phyloP scores from a whole-genome alignment of 2,888 invertebrate genomes.

The Formica aserva region DNA sequence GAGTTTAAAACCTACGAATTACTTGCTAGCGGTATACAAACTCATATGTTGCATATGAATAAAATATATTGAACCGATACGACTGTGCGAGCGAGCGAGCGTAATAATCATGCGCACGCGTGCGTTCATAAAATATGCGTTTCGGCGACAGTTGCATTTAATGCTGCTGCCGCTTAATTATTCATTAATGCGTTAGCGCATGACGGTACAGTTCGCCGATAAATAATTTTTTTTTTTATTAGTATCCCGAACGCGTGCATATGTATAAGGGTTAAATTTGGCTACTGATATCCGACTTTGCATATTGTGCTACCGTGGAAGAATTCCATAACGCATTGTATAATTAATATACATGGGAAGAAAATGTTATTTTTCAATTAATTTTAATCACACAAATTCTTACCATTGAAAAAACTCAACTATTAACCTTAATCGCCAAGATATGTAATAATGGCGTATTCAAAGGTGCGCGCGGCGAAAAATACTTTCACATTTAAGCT shows the following conservation, averaged over 20 bases:
- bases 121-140: conserved; percentile 32
- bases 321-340: background rate
- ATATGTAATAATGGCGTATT: background rate
- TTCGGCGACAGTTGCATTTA: conserved; percentile 21
- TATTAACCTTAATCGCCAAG: background rate
- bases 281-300: background rate
- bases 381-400: conserved; percentile 14
- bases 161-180: conserved; percentile 36
- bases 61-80: conserved; percentile 40
- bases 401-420: background rate
- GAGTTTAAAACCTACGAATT: conserved; percentile 53
- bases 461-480: background rate
- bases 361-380: background rate
- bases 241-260: background rate
- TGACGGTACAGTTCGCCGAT: background rate
- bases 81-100: conserved; percentile 3
- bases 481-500: background rate
- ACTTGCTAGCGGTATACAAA: background rate
- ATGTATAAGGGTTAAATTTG: background rate
- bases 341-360: background rate
- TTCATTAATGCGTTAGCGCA: conserved; percentile 22
- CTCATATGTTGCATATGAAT: conserved; percentile 11
- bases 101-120: conserved; percentile 23
- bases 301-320: background rate
- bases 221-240: conserved; percentile 12